Conservation (phyloP, 2,888 invertebrate species). For the Germaria angustata region DNA sequence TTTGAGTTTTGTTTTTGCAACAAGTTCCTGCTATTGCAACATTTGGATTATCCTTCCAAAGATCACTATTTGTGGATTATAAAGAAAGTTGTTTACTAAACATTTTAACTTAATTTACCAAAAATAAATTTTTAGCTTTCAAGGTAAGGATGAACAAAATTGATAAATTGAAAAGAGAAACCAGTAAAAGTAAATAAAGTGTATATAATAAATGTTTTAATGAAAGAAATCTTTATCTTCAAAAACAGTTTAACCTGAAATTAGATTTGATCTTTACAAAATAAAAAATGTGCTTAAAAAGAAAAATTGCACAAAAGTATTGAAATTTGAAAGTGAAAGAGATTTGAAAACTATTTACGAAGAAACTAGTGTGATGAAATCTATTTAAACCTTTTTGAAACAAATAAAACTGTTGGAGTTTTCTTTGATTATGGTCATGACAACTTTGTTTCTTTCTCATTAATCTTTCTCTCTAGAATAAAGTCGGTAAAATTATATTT, state of each 20-base stretch:
- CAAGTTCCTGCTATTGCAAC: conserved; percentile 33
- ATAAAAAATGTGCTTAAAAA: not conserved
- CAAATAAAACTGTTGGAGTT: too few relatives aligned
- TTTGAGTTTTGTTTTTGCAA: conserved; percentile 15
- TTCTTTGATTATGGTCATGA: too few relatives aligned
- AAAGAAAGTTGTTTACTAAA: not conserved
- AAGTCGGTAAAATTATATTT: too few relatives aligned
- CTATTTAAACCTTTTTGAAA: too few relatives aligned
- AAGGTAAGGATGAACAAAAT: conserved; percentile 67
- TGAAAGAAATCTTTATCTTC: not conserved
- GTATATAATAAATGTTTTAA: conserved; percentile 3
- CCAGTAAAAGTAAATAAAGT: conserved; percentile 2
- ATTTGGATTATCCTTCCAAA: conserved; percentile 64
- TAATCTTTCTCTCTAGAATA: too few relatives aligned
- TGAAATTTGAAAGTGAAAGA: too few relatives aligned
- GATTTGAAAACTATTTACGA: too few relatives aligned
- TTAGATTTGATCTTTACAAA: not conserved
- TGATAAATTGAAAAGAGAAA: not conserved
- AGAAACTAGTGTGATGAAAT: too few relatives aligned
- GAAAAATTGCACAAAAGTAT: not conserved
- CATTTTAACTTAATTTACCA: conserved; percentile 48
- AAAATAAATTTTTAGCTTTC: conserved; percentile 58
- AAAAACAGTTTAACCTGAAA: not conserved
- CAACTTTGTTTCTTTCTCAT: too few relatives aligned
- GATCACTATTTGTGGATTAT: conserved; percentile 54